Evolutionary conservation across 2,113 vertebrate genomes (phyloP).

Genomic region (Pelmatolapia mariae): DNA sequence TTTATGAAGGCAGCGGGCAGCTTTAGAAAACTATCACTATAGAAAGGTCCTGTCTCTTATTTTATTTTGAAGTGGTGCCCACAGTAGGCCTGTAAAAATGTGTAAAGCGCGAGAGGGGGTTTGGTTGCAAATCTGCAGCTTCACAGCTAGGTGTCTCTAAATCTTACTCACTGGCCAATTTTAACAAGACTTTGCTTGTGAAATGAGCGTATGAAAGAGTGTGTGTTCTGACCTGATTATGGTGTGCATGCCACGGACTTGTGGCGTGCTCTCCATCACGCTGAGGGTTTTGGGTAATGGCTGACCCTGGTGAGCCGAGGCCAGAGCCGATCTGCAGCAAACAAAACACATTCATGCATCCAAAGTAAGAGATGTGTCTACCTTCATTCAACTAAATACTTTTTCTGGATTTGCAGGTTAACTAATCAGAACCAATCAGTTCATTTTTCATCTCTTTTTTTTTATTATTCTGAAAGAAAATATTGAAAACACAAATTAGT

Average conservation of each 20-base stretch:
- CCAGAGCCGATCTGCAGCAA: slow-evolving; percentile 78
- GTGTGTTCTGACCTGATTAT: slow-evolving; percentile 81
- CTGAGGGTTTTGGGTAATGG: slow-evolving; percentile 82
- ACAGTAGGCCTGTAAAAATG: not conserved
- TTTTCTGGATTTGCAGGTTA: not conserved
- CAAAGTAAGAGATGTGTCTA: not conserved
- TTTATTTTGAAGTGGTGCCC: not conserved
- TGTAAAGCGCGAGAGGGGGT: not conserved
- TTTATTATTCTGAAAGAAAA: not conserved
- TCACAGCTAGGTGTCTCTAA: not conserved
- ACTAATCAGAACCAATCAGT: not conserved
- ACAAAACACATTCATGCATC: not conserved
- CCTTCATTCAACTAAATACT: not conserved
- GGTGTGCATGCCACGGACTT: slow-evolving; percentile 90
- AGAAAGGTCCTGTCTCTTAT: not conserved
- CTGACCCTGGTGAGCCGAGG: slow-evolving; percentile 86
- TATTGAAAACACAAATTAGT: not conserved
- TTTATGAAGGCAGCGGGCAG: not conserved
- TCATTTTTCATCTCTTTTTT: not conserved
- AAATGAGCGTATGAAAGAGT: not conserved
- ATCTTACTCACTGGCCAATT: not conserved
- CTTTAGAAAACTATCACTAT: not conserved
- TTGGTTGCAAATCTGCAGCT: not conserved
- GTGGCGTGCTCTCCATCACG: slow-evolving; percentile 82
- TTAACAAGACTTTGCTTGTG: not conserved